Evolutionary conservation across 2,113 vertebrate genomes (phyloP).

Genomic region (Danio rerio): GRCz12tu NC_133192.1:20866501-20867000

Average conservation of each 20-base stretch:
- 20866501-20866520: neutral
- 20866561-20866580: slow-evolving; percentile 6
- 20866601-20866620: slow-evolving; percentile 11
- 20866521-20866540: slow-evolving; percentile 4
- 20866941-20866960: neutral
- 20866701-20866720: slow-evolving; percentile 35
- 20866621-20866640: slow-evolving; percentile 40
- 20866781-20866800: slow-evolving; percentile 29
- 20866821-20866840: neutral
- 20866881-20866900: neutral
- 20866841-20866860: neutral
- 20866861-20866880: neutral
- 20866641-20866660: slow-evolving; percentile 37
- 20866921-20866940: neutral
- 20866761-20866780: slow-evolving; percentile 18
- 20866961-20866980: neutral
- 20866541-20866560: slow-evolving; percentile 3
- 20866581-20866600: slow-evolving; percentile 24
- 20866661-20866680: slow-evolving; percentile 25
- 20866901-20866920: neutral
- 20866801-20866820: slow-evolving; percentile 1
- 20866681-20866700: slow-evolving; percentile 37
- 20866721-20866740: slow-evolving; percentile 32
- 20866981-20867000: neutral
- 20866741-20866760: neutral